A percentile compares a stretch with the other conserved stretches of the same genome.
Conservation (phyloP, 2,113 vertebrate genomes). For the Entelurus aequoreus region DNA sequence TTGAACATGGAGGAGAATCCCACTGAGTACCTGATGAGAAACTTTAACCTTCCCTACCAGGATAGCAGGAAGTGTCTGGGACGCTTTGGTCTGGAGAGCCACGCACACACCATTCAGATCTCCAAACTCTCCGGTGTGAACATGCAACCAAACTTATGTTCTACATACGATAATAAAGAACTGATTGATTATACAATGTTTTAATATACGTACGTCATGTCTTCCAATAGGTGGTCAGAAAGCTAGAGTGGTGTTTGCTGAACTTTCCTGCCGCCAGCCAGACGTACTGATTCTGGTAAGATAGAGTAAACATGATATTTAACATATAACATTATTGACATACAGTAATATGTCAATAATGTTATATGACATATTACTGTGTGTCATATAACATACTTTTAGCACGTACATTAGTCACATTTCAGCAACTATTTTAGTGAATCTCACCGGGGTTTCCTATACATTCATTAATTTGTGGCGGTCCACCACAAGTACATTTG, state of each 20-base stretch:
- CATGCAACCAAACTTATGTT: not conserved
- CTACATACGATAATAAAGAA: too few species aligned
- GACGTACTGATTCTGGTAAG: slow-evolving; percentile 88
- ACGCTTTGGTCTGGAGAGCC: slow-evolving; percentile 87
- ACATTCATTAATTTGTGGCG: too few species aligned
- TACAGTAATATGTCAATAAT: not conserved
- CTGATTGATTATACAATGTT: not conserved
- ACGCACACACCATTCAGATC: slow-evolving; percentile 92
- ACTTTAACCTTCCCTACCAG: slow-evolving; percentile 89
- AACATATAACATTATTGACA: too few species aligned
- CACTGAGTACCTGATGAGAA: slow-evolving; percentile 85
- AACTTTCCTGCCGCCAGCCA: slow-evolving; percentile 83
- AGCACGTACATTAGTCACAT: too few species aligned
- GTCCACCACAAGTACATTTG: too few species aligned
- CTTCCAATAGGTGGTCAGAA: slow-evolving; percentile 82
- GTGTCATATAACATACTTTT: too few species aligned
- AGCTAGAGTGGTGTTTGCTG: slow-evolving; percentile 87
- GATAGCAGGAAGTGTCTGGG: slow-evolving; percentile 88
- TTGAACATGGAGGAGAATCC: slow-evolving; percentile 86
- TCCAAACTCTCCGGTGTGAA: slow-evolving; percentile 86
- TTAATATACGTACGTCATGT: not conserved
- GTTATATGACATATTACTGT: too few species aligned
- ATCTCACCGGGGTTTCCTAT: too few species aligned
- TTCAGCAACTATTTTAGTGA: too few species aligned
- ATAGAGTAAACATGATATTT: not conserved